A percentile compares a stretch with the other conserved stretches of the same genome.
Evolutionary conservation across 2,888 invertebrate species (phyloP).

Genomic region (Phyllotreta cruciferae): DNA sequence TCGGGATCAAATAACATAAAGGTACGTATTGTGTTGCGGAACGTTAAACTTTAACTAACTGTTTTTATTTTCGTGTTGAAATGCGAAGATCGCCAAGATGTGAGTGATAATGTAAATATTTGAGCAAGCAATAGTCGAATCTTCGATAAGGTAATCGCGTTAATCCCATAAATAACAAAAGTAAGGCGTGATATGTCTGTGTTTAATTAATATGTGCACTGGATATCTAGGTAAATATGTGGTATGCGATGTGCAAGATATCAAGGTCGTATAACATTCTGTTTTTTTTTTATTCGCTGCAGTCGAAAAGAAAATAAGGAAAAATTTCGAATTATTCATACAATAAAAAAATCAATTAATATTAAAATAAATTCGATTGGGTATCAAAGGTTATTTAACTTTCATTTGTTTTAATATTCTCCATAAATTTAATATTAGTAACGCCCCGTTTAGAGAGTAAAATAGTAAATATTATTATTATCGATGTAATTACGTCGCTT

Average conservation of each 20-base stretch:
- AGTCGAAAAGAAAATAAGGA: too few species aligned
- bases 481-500: too few species aligned
- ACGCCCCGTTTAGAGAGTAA: too few species aligned
- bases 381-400: too few species aligned
- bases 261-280: constrained; percentile 45
- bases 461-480: too few species aligned
- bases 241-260: constrained; percentile 38
- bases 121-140: too few species aligned
- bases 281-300: constrained; percentile 6
- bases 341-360: too few species aligned
- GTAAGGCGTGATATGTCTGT: constrained; percentile 33
- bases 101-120: constrained; percentile 1
- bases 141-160: too few species aligned
- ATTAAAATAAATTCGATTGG: too few species aligned
- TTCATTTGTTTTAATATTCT: not conserved
- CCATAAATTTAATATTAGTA: not conserved
- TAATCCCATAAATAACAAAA: constrained; percentile 5
- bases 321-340: not conserved
- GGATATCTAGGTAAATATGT: constrained; percentile 38
- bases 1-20: constrained; percentile 29
- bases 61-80: constrained; percentile 23
- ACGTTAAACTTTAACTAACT: constrained; percentile 1
- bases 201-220: constrained; percentile 38
- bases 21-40: constrained; percentile 16
- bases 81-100: constrained; percentile 16